Base-by-base conservation (phyloP, 2,797 vertebrate species). In the Apogon talboti region DNA sequence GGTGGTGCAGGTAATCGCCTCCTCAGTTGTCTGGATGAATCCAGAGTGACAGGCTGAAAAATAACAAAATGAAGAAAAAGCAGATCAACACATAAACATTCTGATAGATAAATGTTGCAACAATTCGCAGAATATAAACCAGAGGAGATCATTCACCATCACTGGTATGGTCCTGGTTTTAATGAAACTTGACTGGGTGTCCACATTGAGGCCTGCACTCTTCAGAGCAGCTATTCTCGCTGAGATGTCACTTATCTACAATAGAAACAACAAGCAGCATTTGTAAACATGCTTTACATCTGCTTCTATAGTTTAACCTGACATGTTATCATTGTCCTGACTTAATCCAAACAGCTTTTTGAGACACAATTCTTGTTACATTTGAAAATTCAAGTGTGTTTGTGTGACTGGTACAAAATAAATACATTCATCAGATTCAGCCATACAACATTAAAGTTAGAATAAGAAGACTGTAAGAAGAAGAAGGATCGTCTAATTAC, bases 141-240 rank as follows among this genome's bases (percentile, higher is more conserved):
- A 12, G 6, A 4, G 43, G 15, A 30, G 47, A 47, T 30, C 54
- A 11, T 4, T 9, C 79, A 92, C 91, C 88, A 68, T 81, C 12
- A 76, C 61, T 57, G 89, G 75, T 63, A 74, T n/a, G 11, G 60
- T 54, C 71, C 45, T 89, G 61, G 74, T 58, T 82, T 87, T 92
- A 2, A 78, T 30, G 49, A 77, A 54, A 10, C 79, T 87, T 0
- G 83, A 81, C 65, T 89, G 89, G 1, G 90, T 81, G 30, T 92
- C 86, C 76, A 94, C 92, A 2, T 93, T 86, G 47, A 95, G 91
- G 21, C 94, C 94, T 0, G 93, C 93, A 1, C 58, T 94, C 84
- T 87, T 94, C 81, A 95, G 58, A 41, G 94, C 92, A 48, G 93
- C 89, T 11, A 95, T 94, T 82, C 93, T 90, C 7, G 90, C 83